These are phyloP conservation scores for Carpatolechia fugitivella DNA, from an alignment of 2,888 invertebrate species.

Conservation along the genomic window DNA sequence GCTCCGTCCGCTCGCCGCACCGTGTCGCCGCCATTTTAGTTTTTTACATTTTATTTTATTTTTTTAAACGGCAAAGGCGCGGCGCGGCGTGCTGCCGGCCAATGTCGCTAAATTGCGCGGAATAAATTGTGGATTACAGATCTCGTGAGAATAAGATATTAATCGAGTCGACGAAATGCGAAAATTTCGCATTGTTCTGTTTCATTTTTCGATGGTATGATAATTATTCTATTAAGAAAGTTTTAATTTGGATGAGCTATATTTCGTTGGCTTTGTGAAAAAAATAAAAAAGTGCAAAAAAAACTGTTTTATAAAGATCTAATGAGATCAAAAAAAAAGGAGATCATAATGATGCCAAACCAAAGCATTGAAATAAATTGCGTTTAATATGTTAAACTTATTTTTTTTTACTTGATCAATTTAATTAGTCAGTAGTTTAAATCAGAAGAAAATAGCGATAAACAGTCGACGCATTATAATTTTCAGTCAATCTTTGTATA, in stretches of 20 bases:
- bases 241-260: too few species aligned
- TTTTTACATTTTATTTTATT: conserved; percentile 29
- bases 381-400: conserved; percentile 20
- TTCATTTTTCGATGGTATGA: not conserved
- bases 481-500: too few species aligned
- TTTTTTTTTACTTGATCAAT: conserved; percentile 7
- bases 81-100: conserved; percentile 22
- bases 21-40: conserved; percentile 37
- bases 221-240: too few species aligned
- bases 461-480: too few species aligned
- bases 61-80: conserved; percentile 22
- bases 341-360: too few species aligned
- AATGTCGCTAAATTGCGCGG: conserved; percentile 32
- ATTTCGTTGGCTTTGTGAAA: too few species aligned
- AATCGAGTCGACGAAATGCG: conserved; percentile 10
- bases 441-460: not conserved
- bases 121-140: conserved; percentile 33
- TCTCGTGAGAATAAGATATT: conserved; percentile 14
- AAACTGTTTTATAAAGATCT: too few species aligned
- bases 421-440: conserved; percentile 14
- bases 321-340: too few species aligned
- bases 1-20: conserved; percentile 25
- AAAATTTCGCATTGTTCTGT: not conserved
- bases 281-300: too few species aligned
- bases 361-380: conserved; percentile 26